Evolutionary conservation across 2,113 vertebrate species (phyloP).

Genomic region (Tursiops truncatus): DNA sequence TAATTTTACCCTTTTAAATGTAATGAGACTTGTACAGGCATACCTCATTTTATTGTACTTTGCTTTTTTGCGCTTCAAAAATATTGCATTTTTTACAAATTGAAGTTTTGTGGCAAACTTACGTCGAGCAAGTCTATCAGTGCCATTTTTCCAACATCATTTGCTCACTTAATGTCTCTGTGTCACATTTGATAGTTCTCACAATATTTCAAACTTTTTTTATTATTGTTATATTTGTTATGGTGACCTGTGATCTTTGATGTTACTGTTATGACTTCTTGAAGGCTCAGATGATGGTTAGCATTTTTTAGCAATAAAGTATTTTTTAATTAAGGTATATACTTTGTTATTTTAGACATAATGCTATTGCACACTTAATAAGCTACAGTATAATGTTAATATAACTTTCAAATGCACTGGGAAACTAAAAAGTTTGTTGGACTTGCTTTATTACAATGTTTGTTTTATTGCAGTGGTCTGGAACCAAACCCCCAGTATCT

Average conservation of each 20-base stretch:
- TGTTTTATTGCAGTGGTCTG: neutral
- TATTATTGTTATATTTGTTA: neutral
- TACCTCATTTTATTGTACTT: neutral
- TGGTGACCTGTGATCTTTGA: neutral
- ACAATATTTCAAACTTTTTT: neutral
- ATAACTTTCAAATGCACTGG: neutral
- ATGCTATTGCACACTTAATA: neutral
- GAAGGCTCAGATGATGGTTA: neutral
- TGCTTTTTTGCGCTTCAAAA: neutral
- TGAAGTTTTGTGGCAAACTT: neutral
- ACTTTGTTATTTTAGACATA: neutral
- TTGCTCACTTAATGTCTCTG: neutral
- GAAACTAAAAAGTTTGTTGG: neutral
- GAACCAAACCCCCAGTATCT: neutral
- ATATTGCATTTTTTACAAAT: neutral
- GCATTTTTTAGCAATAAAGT: neutral
- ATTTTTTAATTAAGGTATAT: neutral
- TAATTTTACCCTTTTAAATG: constrained; percentile 14
- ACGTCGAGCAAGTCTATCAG: neutral
- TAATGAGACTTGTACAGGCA: neutral
- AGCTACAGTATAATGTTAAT: neutral
- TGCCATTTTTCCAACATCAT: neutral
- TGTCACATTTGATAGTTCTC: neutral
- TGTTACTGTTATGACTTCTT: neutral
- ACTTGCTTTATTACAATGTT: neutral